Conservation (phyloP, 2,113 vertebrate species). For the Halcyon malimbica region DNA sequence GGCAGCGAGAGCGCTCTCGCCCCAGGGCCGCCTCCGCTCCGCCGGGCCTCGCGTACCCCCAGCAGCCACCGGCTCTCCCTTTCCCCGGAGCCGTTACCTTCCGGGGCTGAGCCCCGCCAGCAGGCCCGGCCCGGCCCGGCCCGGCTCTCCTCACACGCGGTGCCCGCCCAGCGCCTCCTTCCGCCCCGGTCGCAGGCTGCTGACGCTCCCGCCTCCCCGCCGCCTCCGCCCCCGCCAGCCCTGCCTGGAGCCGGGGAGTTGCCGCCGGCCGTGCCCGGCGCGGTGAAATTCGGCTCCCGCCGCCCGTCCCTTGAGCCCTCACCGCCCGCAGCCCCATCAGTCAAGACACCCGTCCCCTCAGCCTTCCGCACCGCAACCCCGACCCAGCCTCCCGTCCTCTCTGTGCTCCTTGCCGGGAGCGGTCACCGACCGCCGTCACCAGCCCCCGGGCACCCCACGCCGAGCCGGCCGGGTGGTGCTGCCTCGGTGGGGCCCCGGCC, state of each 20-base stretch:
- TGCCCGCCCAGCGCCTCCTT: background rate
- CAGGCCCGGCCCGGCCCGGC: background rate
- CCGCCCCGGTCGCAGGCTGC: slow-evolving; percentile 23
- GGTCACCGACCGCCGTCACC: background rate
- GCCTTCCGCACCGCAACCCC: background rate
- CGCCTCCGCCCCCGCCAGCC: background rate
- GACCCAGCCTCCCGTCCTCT: too few species aligned
- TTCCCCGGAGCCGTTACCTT: background rate
- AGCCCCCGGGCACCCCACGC: too few species aligned
- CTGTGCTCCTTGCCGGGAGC: background rate
- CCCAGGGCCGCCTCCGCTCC: background rate
- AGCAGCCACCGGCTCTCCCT: background rate
- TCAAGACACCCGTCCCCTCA: background rate
- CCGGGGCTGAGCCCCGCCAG: background rate
- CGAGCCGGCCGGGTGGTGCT: background rate
- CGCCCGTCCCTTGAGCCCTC: background rate
- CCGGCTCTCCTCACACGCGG: background rate
- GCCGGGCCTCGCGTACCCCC: background rate
- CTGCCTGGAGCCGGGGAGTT: background rate
- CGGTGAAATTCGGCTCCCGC: rapidly evolving
- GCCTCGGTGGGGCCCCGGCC: background rate
- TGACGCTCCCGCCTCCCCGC: background rate
- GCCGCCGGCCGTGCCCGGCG: rapidly evolving
- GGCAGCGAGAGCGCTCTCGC: background rate
- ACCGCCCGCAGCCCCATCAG: background rate